A percentile compares a stretch with the other conserved stretches of the same genome.
phyloP scores from a whole-genome alignment of 2,888 invertebrate species.

The Rhamnusium bicolor region DNA sequence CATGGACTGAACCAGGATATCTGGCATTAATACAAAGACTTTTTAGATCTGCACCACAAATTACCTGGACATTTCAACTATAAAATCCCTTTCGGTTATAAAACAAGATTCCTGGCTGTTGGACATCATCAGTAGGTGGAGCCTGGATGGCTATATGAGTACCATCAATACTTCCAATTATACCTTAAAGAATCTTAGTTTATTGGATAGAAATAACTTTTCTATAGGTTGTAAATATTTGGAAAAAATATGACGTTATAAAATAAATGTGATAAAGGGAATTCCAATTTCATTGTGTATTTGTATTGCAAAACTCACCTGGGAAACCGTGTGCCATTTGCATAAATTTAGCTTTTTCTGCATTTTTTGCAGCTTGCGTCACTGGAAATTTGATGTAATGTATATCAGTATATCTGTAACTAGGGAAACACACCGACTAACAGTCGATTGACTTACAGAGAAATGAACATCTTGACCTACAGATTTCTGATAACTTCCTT shows the following conservation, averaged over 20 bases:
- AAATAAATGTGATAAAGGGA: no score
- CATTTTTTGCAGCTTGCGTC: neutral
- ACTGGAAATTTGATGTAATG: neutral
- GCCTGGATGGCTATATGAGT: neutral
- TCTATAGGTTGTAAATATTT: neutral
- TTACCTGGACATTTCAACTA: conserved; percentile 19
- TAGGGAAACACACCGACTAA: neutral
- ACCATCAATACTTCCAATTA: neutral
- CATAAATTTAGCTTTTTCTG: neutral
- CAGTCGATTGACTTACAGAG: neutral
- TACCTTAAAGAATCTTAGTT: neutral
- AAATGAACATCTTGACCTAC: neutral
- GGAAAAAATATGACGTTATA: no score
- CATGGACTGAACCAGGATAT: conserved; percentile 13
- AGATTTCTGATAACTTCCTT: neutral
- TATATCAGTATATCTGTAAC: neutral
- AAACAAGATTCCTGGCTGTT: neutral
- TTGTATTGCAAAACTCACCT: neutral
- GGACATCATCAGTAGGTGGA: neutral
- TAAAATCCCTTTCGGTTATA: neutral
- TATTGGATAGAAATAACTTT: neutral
- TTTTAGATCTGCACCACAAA: conserved; percentile 18
- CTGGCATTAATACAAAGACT: conserved; percentile 16
- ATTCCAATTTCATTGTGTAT: no score
- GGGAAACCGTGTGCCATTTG: neutral